Conservation (phyloP, 1,140 invertebrate species). For the Bombus consobrinus region DNA sequence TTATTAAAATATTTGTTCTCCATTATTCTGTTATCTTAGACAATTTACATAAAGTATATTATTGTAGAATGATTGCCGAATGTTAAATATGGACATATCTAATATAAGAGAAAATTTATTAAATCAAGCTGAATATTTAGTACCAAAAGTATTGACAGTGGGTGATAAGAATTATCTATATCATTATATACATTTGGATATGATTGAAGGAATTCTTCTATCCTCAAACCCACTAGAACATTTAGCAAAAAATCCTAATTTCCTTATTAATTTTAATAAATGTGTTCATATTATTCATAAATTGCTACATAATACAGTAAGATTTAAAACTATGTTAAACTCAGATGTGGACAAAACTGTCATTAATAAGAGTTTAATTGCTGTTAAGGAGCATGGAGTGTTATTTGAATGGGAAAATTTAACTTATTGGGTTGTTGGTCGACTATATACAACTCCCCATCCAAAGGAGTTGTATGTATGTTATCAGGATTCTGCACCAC, state of each 20-base stretch:
- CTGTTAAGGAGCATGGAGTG: slow-evolving; percentile 90
- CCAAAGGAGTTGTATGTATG: slow-evolving; percentile 91
- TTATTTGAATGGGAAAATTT: slow-evolving; percentile 84
- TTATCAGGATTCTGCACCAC: slow-evolving; percentile 89
- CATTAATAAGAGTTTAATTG: slow-evolving; percentile 89
- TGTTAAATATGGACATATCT: slow-evolving; percentile 86
- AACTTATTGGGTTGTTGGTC: slow-evolving; percentile 82
- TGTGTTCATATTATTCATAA: slow-evolving; percentile 88
- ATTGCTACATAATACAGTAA: slow-evolving; percentile 87
- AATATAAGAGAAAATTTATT: slow-evolving; percentile 88
- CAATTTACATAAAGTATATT: slow-evolving; percentile 24
- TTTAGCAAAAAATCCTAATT: slow-evolving; percentile 81
- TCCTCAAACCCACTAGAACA: slow-evolving; percentile 83
- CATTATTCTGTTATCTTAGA: not conserved
- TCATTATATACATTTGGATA: slow-evolving; percentile 87
- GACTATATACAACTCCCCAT: slow-evolving; percentile 88
- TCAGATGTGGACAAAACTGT: slow-evolving; percentile 84
- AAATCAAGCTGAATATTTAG: slow-evolving; percentile 87
- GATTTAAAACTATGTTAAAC: slow-evolving; percentile 84
- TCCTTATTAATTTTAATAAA: slow-evolving; percentile 86
- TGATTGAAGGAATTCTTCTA: slow-evolving; percentile 86
- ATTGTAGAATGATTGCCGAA: slow-evolving; percentile 85
- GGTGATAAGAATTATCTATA: slow-evolving; percentile 87
- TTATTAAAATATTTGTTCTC: not conserved
- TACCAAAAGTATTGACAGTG: slow-evolving; percentile 85